A percentile compares a stretch with the other conserved stretches of the same genome.
Evolutionary conservation across 2,113 vertebrate species (phyloP).

Genomic region (Amphiprion percula): DNA sequence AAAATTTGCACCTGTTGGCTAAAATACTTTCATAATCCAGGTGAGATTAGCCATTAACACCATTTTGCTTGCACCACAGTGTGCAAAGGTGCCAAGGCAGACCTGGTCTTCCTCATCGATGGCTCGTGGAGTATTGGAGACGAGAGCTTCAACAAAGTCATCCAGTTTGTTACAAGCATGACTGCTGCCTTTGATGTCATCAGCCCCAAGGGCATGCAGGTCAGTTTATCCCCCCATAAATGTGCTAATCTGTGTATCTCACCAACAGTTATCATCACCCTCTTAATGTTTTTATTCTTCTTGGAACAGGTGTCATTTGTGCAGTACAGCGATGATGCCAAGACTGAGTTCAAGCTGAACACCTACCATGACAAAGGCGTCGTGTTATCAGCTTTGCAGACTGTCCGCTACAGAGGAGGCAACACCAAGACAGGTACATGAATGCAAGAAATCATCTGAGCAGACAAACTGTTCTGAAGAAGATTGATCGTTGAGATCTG

Average conservation of each 20-base stretch:
- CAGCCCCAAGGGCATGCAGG: constrained; percentile 94
- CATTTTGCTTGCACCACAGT: constrained; percentile 77
- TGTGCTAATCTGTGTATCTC: background rate
- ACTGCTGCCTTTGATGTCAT: constrained; percentile 95
- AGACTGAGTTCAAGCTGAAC: constrained; percentile 97
- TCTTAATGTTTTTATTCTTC: background rate
- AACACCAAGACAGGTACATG: constrained; percentile 95
- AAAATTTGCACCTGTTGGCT: background rate
- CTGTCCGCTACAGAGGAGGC: constrained; percentile 95
- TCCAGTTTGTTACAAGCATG: constrained; percentile 96
- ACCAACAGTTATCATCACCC: background rate
- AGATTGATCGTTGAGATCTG: background rate
- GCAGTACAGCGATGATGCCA: constrained; percentile 97
- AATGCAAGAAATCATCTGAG: background rate
- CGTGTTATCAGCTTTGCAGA: constrained; percentile 91
- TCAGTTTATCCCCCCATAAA: constrained; percentile 58
- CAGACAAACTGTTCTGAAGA: background rate
- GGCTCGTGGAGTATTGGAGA: constrained; percentile 99
- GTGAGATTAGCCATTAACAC: background rate
- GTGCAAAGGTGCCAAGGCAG: constrained; percentile 97
- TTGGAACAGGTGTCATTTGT: constrained; percentile 93
- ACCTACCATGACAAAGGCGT: constrained; percentile 93
- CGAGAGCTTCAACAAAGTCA: constrained; percentile 96
- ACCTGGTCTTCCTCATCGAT: constrained; percentile 97
- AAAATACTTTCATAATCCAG: background rate